These are phyloP conservation scores for Drosophila sulfurigaster DNA, from an alignment of 1,140 invertebrate species.

Conservation along the genomic window DNA sequence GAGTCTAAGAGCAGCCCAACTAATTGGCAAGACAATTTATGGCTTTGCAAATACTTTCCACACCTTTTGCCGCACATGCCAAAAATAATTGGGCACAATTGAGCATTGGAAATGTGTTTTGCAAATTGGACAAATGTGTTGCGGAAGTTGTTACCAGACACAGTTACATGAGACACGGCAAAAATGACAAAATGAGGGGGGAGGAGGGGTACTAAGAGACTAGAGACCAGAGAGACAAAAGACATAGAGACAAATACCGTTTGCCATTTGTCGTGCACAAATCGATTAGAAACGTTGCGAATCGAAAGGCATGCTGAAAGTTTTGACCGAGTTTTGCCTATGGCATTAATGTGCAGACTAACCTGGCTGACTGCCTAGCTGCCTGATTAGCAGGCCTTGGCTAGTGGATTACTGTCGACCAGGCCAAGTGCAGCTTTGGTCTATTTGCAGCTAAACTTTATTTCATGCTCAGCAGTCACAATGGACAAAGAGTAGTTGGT, in stretches of 20 bases:
- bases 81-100: constrained; percentile 80
- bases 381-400: constrained; percentile 29
- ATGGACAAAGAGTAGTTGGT: neutral
- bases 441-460: constrained; percentile 3
- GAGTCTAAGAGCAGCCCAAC: constrained; percentile 34
- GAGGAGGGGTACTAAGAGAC: constrained; percentile 3
- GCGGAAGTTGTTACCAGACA: constrained; percentile 69
- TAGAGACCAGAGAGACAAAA: constrained; percentile 29
- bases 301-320: constrained; percentile 39
- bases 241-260: constrained; percentile 45
- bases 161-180: constrained; percentile 23
- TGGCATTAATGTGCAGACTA: constrained; percentile 43
- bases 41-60: constrained; percentile 72
- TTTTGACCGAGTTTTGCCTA: constrained; percentile 51
- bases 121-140: constrained; percentile 80
- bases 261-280: constrained; percentile 51
- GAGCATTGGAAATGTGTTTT: constrained; percentile 60
- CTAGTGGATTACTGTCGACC: neutral
- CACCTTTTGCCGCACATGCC: constrained; percentile 65
- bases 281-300: constrained; percentile 41
- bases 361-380: constrained; percentile 17
- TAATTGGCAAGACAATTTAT: constrained; percentile 74
- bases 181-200: neutral
- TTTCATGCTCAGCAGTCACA: neutral
- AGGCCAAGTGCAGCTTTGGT: constrained; percentile 1